Base-by-base conservation (phyloP, 1,140 invertebrate genomes). In the Drosophila saltans region DNA sequence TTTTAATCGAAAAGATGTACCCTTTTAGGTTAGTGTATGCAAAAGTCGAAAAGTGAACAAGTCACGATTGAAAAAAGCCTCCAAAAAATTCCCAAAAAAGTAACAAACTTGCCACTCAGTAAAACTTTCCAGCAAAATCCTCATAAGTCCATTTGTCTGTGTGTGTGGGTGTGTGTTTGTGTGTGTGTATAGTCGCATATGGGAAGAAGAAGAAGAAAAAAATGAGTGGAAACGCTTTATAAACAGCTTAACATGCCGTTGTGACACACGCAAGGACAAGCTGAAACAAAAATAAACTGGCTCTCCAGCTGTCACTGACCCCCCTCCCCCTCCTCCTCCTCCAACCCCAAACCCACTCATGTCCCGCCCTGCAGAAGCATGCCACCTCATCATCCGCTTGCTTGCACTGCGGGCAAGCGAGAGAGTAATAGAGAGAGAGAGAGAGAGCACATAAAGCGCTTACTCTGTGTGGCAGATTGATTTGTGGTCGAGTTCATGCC, bases 401-500 rank as follows among this genome's bases (percentile, higher is more conserved):
- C 55, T 36, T 21, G 41, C 33, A 36, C 26, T 58, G 33, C 33
- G 2, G 33, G 33, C 33, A 36, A 36, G 33, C 6, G 33, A 7
- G 3, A 36, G 33, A 36, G 6, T 5, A 5, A 36, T 36, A 36
- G 45, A 26, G 45, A 26, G 21, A 26, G 24, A 26, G 45, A 52
- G n/a, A 56, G 66, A 39, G 45, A 26, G 48, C 66, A 59, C 62
- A 81, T 81, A 79, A 79, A 82, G 82, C 79, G 75, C 83, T 82
- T 82, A 82, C 72, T 60, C 79, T 75, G 79, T 86, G 82, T 82
- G 83, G 80, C 83, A 86, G 83, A 86, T 86, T 86, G 83, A 86
- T 86, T 86, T 86, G 83, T 86, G 83, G 83, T 88, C 83, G 83
- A 83, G 83, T 88, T 88, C 83, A 86, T 86, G 83, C 83, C 83